A percentile compares a stretch with the other conserved stretches of the same genome.
Evolutionary conservation across 2,888 invertebrate species (phyloP).

Genomic region (Cephus pulcher): DNA sequence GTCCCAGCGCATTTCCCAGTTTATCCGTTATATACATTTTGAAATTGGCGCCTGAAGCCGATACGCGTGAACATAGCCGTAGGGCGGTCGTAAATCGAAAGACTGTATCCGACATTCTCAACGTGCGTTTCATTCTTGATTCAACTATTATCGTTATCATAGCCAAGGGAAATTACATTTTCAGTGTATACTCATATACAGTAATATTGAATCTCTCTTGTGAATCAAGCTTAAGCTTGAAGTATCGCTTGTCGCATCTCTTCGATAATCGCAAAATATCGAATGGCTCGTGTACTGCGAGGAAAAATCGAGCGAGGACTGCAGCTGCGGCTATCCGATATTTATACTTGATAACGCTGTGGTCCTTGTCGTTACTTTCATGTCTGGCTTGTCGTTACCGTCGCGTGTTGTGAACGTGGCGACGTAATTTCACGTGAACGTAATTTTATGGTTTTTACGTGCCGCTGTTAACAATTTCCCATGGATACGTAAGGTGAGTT

Average conservation of each 20-base stretch:
- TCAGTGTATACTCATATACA: not conserved
- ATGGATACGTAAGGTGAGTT: not conserved
- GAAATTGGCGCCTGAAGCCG: not conserved
- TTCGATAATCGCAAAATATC: not conserved
- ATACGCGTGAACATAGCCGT: not conserved
- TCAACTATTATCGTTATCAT: not conserved
- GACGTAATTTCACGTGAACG: too few relatives aligned
- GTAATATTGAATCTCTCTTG: not conserved
- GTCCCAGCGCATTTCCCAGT: not conserved
- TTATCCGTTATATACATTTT: not conserved
- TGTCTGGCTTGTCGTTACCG: not conserved
- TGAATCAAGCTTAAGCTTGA: not conserved
- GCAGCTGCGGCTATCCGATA: not conserved
- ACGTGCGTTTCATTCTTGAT: not conserved
- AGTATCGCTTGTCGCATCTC: not conserved
- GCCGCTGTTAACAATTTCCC: not conserved
- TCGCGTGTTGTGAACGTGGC: too few relatives aligned
- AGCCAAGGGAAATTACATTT: not conserved
- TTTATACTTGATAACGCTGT: not conserved
- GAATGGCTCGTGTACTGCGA: not conserved
- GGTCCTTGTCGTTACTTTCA: not conserved
- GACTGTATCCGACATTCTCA: not conserved
- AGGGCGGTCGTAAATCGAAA: not conserved
- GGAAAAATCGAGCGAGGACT: not conserved
- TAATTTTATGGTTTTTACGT: too few relatives aligned